phyloP scores from a whole-genome alignment of 2,113 vertebrate genomes.

The Poecile atricapillus region DNA sequence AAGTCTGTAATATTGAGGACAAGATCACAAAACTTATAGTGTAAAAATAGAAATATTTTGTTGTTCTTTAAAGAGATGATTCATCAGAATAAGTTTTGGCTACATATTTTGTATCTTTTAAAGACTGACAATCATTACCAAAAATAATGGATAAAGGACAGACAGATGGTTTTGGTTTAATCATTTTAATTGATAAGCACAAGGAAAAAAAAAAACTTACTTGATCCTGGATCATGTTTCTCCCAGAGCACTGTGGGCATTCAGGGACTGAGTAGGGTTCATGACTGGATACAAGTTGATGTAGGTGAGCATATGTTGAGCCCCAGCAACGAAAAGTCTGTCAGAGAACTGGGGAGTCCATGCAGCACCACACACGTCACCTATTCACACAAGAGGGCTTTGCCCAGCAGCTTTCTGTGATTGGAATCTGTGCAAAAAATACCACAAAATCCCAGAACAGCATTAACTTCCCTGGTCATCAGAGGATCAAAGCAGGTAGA shows the following conservation, averaged over 20 bases:
- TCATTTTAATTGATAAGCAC: slow-evolving; percentile 30
- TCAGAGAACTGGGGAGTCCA: not conserved
- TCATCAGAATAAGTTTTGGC: slow-evolving; percentile 31
- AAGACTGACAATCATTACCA: slow-evolving; percentile 41
- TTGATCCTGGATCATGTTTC: not conserved
- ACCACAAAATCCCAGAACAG: not conserved
- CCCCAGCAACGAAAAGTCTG: not conserved
- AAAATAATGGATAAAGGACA: not conserved
- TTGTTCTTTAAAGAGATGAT: slow-evolving; percentile 26
- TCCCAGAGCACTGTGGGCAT: not conserved
- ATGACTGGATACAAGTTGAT: not conserved
- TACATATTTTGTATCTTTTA: not conserved
- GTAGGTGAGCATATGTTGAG: not conserved
- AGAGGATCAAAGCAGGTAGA: not conserved
- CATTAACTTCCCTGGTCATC: not conserved
- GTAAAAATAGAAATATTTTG: slow-evolving; percentile 51
- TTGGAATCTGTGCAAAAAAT: not conserved
- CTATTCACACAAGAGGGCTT: not conserved
- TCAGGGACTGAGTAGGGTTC: not conserved
- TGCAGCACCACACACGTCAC: not conserved
- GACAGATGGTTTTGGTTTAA: slow-evolving; percentile 52
- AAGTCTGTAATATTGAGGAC: slow-evolving; percentile 9
- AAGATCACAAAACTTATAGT: slow-evolving; percentile 18
- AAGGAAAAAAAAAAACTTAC: not conserved
- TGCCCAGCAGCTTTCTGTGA: not conserved